These are phyloP conservation scores for Acleris sparsana DNA, from an alignment of 2,888 invertebrate species.

Conservation along the genomic window DNA sequence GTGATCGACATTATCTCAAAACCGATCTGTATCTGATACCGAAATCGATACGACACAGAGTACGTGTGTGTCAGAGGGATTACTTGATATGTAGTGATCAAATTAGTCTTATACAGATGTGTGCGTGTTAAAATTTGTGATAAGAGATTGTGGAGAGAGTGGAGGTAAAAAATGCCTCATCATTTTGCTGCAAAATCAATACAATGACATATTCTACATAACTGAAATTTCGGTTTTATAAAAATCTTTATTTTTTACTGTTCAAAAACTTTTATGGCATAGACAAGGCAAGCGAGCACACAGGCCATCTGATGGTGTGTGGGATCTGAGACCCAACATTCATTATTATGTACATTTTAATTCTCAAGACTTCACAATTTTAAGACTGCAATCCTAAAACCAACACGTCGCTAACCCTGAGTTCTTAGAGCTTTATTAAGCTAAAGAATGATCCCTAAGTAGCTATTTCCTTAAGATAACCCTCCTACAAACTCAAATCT, in stretches of 20 bases:
- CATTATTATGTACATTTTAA: too few species aligned
- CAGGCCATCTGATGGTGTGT: too few species aligned
- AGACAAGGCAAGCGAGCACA: too few species aligned
- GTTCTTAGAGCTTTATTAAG: too few species aligned
- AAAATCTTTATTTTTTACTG: too few species aligned
- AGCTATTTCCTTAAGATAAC: not conserved
- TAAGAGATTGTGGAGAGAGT: too few species aligned
- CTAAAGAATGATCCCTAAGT: not conserved
- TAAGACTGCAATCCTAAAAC: too few species aligned
- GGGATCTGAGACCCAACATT: too few species aligned
- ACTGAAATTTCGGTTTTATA: not conserved
- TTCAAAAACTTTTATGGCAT: too few species aligned
- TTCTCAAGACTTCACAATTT: too few species aligned
- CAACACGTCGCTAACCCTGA: too few species aligned
- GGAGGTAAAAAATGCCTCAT: too few species aligned
- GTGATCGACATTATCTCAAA: slow-evolving; percentile 70
- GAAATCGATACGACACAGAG: slow-evolving; percentile 47
- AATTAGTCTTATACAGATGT: not conserved
- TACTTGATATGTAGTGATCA: slow-evolving; percentile 27
- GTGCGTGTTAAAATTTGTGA: not conserved
- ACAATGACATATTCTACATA: not conserved
- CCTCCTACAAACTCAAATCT: not conserved
- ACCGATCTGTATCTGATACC: slow-evolving; percentile 65
- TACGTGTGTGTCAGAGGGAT: slow-evolving; percentile 31
- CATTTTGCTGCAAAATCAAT: not conserved